Conservation (phyloP, 2,113 vertebrate species). For the Trochalopteron elliotii region DNA sequence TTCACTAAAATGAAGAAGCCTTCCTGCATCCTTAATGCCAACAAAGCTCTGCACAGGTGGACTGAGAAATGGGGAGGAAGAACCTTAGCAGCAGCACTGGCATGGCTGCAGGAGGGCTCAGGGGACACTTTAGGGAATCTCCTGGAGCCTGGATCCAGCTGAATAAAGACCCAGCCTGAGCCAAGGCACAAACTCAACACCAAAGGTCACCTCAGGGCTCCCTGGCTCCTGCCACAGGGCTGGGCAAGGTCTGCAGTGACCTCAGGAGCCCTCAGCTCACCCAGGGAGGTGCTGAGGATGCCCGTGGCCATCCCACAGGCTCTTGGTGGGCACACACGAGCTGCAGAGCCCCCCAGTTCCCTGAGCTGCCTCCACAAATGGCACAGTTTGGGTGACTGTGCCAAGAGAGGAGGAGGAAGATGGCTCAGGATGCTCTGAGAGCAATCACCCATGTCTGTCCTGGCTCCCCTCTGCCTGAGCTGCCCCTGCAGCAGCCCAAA, state of each 20-base stretch:
- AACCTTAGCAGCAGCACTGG: neutral
- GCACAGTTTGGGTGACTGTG: rapidly evolving
- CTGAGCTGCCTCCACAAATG: rapidly evolving
- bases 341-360: rapidly evolving
- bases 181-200: neutral
- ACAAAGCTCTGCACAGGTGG: neutral
- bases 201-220: neutral
- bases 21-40: neutral
- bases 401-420: neutral
- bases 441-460: neutral
- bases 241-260: rapidly evolving
- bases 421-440: neutral
- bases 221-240: neutral
- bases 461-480: neutral
- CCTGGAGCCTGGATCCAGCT: neutral
- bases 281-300: neutral
- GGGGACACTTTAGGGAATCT: neutral
- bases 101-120: neutral
- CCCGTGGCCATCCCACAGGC: neutral
- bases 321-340: neutral
- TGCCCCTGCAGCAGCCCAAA: neutral
- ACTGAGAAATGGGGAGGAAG: neutral
- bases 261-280: neutral
- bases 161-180: neutral
- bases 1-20: neutral